Evolutionary conservation across 2,113 vertebrate genomes (phyloP), one percentile per base, ranked within the genome.

Genomic region (Ancistrus triradiatus): DNA sequence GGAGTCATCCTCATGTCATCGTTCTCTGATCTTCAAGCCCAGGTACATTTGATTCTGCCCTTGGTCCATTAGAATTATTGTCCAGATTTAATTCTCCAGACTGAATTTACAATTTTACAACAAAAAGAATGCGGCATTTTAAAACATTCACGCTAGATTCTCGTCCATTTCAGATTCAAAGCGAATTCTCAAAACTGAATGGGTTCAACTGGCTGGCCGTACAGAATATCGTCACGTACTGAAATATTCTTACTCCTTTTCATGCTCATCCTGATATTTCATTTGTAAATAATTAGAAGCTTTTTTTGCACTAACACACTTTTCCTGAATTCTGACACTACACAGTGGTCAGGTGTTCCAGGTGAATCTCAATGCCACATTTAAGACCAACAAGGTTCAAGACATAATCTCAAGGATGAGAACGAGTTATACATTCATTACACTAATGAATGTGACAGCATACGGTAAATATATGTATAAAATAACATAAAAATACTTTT

Each of bases 381-480:
- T 80, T 10, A 0, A 1, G 0, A 74, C 63, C 1, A 1, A 1
- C 1, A 48, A 2, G 50, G 65, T 87, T 71, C 61, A 75, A 25
- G 0, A 0, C 0, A 14, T 80, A 1, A 0, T 85, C 1, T 0
- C 0, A 0, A 0, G 0, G 0, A 18, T 87, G 27, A 3, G 67
- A 42, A 0, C 0, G 0, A 0, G 1, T 1, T 8, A 0, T 0
- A 7, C 33, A 1, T 1, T 0, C 0, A 14, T 84, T 51, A 0
- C 0, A 22, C 24, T 18, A 15, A 52, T 74, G 3, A 74, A 43
- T 21, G 46, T 77, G 2, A 56, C 75, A 28, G 74, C 77, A 35
- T 0, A 0, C 37, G 81, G 85, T 87, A 24, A 70, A 77, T 74
- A 61, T 13, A 55, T 8, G 10, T 25, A 28, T n/a, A 55, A n/a